phyloP scores from a whole-genome alignment of 2,888 invertebrate genomes.

The Cordilura impudica region DNA sequence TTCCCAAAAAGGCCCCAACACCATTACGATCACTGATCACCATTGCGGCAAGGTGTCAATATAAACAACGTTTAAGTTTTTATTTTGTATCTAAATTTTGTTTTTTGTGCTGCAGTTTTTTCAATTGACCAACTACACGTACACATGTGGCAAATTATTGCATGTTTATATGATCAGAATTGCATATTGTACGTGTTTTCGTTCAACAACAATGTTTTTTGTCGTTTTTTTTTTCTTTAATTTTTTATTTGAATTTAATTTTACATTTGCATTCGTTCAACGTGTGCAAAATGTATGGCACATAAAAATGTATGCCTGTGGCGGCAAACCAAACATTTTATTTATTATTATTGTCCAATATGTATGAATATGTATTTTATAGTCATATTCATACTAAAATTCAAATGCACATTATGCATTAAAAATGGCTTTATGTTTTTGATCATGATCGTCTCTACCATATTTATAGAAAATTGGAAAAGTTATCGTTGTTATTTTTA shows the following conservation, averaged over 20 bases:
- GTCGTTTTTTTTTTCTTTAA: background rate
- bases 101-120: background rate
- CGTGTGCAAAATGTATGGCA: conserved; percentile 54
- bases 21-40: background rate
- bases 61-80: conserved; percentile 26
- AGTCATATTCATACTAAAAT: conserved; percentile 11
- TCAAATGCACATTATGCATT: no score
- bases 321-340: conserved; percentile 38
- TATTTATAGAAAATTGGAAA: background rate
- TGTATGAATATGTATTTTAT: conserved; percentile 13
- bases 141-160: conserved; percentile 53
- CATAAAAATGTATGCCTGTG: conserved; percentile 43
- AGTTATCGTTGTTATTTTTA: background rate
- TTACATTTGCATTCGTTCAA: conserved; percentile 56
- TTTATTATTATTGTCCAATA: conserved; percentile 54
- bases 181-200: conserved; percentile 51
- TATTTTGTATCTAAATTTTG: background rate
- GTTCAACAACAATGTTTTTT: conserved; percentile 33
- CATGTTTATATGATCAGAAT: conserved; percentile 52
- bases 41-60: conserved; percentile 40
- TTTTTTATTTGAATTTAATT: conserved; percentile 7
- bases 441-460: background rate
- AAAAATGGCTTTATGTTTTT: no score
- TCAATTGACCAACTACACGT: conserved; percentile 39
- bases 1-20: no score